A percentile compares a stretch with the other conserved stretches of the same genome.
Evolutionary conservation across 1,140 invertebrate genomes (phyloP).

Genomic region (Zeugodacus cucurbitae): DNA sequence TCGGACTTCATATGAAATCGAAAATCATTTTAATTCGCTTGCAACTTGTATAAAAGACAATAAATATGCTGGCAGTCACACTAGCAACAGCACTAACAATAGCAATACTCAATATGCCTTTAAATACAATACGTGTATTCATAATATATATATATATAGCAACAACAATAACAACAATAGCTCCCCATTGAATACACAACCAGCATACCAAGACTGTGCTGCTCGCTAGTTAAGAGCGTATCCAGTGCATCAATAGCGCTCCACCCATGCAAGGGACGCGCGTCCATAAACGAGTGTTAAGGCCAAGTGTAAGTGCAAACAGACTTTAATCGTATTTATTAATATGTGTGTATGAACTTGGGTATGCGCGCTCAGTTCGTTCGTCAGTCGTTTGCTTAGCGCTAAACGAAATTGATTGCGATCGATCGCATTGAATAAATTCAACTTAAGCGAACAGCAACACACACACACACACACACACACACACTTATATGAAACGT

Average conservation of each 20-base stretch:
- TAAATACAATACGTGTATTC: background rate
- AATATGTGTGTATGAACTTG: background rate
- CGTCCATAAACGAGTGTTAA: constrained; percentile 26
- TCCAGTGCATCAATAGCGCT: background rate
- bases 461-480: too few species aligned
- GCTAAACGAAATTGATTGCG: constrained; percentile 26
- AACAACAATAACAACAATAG: background rate
- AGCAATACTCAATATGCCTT: constrained; percentile 14
- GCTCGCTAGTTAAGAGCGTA: background rate
- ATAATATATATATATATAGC: background rate
- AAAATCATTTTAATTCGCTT: constrained; percentile 28
- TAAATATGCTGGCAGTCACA: constrained; percentile 35
- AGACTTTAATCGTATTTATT: constrained; percentile 17
- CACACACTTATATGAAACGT: too few species aligned
- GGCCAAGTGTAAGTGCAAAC: constrained; percentile 35
- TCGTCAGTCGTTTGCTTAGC: constrained; percentile 16
- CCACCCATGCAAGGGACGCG: constrained; percentile 3
- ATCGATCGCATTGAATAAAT: constrained; percentile 38
- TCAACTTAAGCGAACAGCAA: background rate
- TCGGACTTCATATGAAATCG: constrained; percentile 29
- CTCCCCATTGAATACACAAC: constrained; percentile 14
- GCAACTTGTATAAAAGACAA: constrained; percentile 23
- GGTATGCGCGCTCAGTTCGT: background rate
- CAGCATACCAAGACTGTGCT: background rate
- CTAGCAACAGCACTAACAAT: background rate